phyloP scores from a whole-genome alignment of 2,888 invertebrate genomes.

The Hyles lineata region DNA sequence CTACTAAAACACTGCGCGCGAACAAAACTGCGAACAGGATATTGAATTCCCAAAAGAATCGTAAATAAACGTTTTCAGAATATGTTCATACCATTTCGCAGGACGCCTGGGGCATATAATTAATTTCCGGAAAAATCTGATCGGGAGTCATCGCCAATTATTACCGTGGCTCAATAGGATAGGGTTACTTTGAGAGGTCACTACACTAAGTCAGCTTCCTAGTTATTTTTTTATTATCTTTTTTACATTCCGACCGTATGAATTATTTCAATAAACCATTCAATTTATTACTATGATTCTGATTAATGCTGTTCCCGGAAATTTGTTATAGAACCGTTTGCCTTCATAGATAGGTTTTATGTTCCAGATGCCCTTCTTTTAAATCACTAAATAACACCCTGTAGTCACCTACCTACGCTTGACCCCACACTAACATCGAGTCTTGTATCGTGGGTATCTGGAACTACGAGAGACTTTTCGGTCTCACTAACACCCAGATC shows the following conservation, averaged over 20 bases:
- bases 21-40: neutral
- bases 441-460: too few species aligned
- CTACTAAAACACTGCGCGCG: neutral
- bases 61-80: neutral
- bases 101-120: neutral
- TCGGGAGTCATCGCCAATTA: neutral
- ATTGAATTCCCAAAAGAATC: neutral
- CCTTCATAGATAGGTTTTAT: too few species aligned
- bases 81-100: neutral
- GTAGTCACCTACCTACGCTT: too few species aligned
- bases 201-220: neutral
- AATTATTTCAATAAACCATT: neutral
- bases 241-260: neutral
- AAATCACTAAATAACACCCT: too few species aligned
- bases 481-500: too few species aligned
- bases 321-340: too few species aligned
- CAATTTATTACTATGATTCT: too few species aligned
- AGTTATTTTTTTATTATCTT: neutral
- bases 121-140: slow-evolving; percentile 6
- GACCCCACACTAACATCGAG: too few species aligned
- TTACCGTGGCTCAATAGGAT: neutral
- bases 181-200: neutral
- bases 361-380: too few species aligned
- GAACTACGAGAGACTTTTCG: too few species aligned
- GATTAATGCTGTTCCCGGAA: too few species aligned